These are phyloP conservation scores for Ennomos erosarius DNA, from an alignment of 2,888 invertebrate species.

Conservation along the genomic window DNA sequence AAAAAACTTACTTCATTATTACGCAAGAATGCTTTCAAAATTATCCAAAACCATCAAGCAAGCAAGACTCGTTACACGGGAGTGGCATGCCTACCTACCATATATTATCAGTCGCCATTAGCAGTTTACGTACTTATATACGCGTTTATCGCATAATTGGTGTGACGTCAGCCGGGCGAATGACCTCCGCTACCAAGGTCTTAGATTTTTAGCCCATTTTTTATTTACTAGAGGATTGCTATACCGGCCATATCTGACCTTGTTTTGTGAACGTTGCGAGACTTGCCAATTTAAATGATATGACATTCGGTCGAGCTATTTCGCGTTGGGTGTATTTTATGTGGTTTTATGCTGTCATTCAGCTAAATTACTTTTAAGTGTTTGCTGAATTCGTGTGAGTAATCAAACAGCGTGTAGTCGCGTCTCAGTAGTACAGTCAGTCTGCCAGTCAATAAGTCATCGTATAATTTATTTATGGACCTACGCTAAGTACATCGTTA, in stretches of 20 bases:
- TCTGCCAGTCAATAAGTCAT: no score
- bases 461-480: no score
- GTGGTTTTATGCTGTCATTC: conserved; percentile 11
- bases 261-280: conserved; percentile 28
- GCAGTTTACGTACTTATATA: not conserved
- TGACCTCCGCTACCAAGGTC: conserved; percentile 50
- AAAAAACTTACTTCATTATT: no score
- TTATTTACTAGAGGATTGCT: conserved; percentile 15
- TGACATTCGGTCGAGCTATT: conserved; percentile 32
- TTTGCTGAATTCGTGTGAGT: no score
- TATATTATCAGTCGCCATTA: no score
- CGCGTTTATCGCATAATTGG: conserved; percentile 50
- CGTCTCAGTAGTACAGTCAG: no score
- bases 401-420: no score
- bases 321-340: conserved; percentile 17
- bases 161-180: conserved; percentile 46
- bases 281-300: conserved; percentile 38
- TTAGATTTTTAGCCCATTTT: conserved; percentile 43
- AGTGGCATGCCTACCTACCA: conserved; percentile 23
- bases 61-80: no score
- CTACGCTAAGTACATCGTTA: no score
- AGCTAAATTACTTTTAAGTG: not conserved
- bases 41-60: no score
- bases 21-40: no score
- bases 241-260: conserved; percentile 33